Evolutionary conservation across 2,888 invertebrate species (phyloP).

Genomic region (Oligia fasciuncula): DNA sequence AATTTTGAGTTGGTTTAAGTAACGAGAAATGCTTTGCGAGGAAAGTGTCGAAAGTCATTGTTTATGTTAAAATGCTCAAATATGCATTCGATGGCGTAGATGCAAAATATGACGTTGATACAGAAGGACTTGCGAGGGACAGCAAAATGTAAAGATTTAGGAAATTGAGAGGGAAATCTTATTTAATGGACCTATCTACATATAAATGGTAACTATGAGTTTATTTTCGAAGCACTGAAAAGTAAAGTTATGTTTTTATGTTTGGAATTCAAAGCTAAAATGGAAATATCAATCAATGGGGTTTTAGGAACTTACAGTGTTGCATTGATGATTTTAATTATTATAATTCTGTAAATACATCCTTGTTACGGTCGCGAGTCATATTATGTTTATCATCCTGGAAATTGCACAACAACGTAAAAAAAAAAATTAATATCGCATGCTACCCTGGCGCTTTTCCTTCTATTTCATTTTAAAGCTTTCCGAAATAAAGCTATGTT

Average conservation of each 20-base stretch:
- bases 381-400: not conserved
- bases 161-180: not conserved
- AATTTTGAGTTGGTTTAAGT: constrained; percentile 29
- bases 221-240: not conserved
- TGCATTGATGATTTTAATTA: not conserved
- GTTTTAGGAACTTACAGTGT: no score
- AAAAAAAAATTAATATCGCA: not conserved
- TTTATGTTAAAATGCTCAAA: not conserved
- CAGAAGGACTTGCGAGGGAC: not conserved
- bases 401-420: not conserved
- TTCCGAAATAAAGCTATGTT: not conserved
- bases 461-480: no score
- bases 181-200: not conserved
- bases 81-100: no score
- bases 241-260: not conserved
- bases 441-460: not conserved
- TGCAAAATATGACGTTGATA: not conserved
- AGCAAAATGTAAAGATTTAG: not conserved
- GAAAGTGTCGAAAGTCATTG: constrained; percentile 12
- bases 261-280: not conserved
- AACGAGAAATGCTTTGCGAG: constrained; percentile 5
- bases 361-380: not conserved
- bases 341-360: not conserved
- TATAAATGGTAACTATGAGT: not conserved
- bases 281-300: not conserved